These are phyloP conservation scores for Melipona bicolor DNA, from an alignment of 2,888 invertebrate genomes.

Conservation along the genomic window DNA sequence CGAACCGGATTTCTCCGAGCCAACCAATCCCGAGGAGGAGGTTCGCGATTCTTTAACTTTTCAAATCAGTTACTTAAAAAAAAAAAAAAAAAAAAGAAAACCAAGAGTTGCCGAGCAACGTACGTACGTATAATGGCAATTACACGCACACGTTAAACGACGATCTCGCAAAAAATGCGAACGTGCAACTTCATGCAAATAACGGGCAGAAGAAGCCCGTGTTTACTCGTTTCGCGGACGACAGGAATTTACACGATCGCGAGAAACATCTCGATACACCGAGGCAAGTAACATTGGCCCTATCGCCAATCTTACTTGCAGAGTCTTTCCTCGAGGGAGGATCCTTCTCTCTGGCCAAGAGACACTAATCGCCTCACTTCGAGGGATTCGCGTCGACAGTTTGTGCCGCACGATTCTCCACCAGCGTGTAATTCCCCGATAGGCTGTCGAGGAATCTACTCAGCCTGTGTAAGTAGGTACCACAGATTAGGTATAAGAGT, in stretches of 20 bases:
- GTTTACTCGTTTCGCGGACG: no score
- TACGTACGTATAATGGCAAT: background rate
- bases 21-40: background rate
- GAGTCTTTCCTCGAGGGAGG: background rate
- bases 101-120: background rate
- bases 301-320: background rate
- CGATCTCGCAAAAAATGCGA: background rate
- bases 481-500: no score
- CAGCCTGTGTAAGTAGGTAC: no score
- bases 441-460: background rate
- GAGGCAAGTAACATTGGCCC: no score
- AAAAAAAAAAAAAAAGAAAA: background rate
- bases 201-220: no score
- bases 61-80: background rate
- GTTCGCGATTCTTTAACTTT: background rate
- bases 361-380: background rate
- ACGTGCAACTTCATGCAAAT: no score
- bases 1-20: slow-evolving; percentile 42
- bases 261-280: no score
- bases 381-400: slow-evolving; percentile 5
- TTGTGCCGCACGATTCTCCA: slow-evolving; percentile 5
- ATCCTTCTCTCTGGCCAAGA: background rate
- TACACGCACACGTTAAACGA: background rate
- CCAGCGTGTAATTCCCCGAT: background rate
- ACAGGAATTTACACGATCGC: no score